Conservation (phyloP, 2,113 vertebrate genomes). For the Heterocephalus glaber region DNA sequence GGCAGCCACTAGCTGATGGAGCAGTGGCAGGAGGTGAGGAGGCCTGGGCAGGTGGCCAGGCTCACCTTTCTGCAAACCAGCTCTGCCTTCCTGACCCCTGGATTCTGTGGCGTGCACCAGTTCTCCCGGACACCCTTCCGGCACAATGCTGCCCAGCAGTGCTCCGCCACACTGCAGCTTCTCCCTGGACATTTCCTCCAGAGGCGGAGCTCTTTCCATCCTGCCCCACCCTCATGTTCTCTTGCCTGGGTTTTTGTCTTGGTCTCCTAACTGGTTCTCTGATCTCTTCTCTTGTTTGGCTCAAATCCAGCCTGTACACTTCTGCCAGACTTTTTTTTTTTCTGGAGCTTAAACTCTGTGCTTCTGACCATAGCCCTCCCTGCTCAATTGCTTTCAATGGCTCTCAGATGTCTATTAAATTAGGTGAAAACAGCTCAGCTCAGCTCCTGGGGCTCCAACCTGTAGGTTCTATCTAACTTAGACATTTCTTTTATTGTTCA, state of each 20-base stretch:
- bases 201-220: not conserved
- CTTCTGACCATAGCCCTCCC: not conserved
- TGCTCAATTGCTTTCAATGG: not conserved
- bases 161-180: not conserved
- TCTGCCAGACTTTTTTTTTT: not conserved
- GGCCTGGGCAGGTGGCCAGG: not conserved
- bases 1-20: not conserved
- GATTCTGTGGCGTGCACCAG: fast-evolving
- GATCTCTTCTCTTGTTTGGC: not conserved
- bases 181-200: not conserved
- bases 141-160: not conserved
- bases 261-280: not conserved
- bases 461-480: not conserved
- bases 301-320: not conserved
- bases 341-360: not conserved
- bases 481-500: not conserved
- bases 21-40: not conserved
- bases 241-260: not conserved
- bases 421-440: not conserved
- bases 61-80: not conserved
- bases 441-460: not conserved
- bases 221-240: fast-evolving
- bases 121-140: not conserved
- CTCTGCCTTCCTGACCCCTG: not conserved
- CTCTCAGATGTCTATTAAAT: not conserved